Evolutionary conservation across 2,888 invertebrate species (phyloP).

Genomic region (Torymus tubicola): DNA sequence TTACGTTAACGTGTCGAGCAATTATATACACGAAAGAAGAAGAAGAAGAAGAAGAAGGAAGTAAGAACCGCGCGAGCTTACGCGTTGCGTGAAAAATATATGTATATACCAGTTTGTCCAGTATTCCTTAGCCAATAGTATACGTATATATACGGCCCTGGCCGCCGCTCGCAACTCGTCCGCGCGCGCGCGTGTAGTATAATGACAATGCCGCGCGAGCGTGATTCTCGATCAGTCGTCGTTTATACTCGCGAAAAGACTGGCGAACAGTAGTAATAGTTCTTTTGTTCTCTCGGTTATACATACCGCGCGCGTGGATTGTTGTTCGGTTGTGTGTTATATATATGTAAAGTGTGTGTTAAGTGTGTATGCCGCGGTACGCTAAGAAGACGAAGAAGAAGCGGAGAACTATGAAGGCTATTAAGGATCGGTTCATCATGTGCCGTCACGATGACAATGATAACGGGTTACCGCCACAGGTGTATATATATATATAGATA

Average conservation of each 20-base stretch:
- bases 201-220: conserved; percentile 15
- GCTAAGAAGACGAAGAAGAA: neutral
- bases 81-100: too few relatives aligned
- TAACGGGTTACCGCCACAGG: conserved; percentile 7
- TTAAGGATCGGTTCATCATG: conserved; percentile 65
- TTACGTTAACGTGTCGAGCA: neutral
- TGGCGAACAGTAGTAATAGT: neutral
- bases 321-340: too few relatives aligned
- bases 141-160: conserved; percentile 11
- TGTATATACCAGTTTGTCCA: conserved; percentile 12
- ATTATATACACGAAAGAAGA: neutral
- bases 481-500: conserved; percentile 16
- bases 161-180: too few relatives aligned
- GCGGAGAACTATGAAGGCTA: conserved; percentile 60
- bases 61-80: too few relatives aligned
- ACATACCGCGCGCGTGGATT: too few relatives aligned
- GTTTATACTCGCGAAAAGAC: conserved; percentile 32
- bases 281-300: too few relatives aligned
- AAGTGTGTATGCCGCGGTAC: neutral
- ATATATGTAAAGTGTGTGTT: too few relatives aligned
- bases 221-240: conserved; percentile 43
- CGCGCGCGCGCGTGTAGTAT: neutral
- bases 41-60: neutral
- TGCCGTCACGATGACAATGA: conserved; percentile 63
- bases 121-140: neutral